Evolutionary conservation across 2,797 vertebrate species (phyloP), one percentile per base, ranked within the genome.

Genomic region (Gymnothorax javanicus): DNA sequence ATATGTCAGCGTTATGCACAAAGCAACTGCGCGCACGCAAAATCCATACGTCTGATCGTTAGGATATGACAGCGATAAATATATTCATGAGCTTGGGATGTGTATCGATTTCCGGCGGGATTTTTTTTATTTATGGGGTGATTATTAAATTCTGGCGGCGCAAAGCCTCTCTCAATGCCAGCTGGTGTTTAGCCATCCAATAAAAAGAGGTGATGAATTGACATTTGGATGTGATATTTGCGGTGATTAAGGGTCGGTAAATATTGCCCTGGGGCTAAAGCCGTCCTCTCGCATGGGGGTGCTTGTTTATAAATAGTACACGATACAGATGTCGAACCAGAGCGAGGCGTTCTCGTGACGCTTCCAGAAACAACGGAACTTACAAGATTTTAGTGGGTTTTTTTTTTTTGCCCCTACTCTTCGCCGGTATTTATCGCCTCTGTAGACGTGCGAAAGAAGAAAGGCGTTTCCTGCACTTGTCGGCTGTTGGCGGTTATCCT

Each of bases 221-320:
- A 58, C 81, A 82, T 59, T 82, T 58, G n/a, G n/a, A 58, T 58
- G 56, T 25, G 56, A 82, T 58, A 82, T 82, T 57, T 58, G 81
- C 23, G 0, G 11, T 25, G 54, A 54, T 20, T 8, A 58, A 82
- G 56, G 23, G 62, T 23, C 4, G 23, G 54, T 27, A 57, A 82
- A 82, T 58, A 54, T 79, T 27, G 8, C 6, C 17, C 56, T 57
- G 13, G 23, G 12, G 57, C 57, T 58, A 15, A 50, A 79, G 71
- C 25, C 12, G 27, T 82, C 11, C 23, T 6, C 50, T 4, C 77
- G 2, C 77, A 23, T 81, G 56, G 17, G 60, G 17, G 59, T 60
- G 75, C 11, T 13, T 82, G 11, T 64, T 27, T 75, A 5, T 43
- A 75, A 15, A 75, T 82, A 58, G n/a, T 57, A 54, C 15, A 27